These are phyloP conservation scores for Heterodera schachtii DNA, from an alignment of 1,140 invertebrate genomes.

Conservation along the genomic window DNA sequence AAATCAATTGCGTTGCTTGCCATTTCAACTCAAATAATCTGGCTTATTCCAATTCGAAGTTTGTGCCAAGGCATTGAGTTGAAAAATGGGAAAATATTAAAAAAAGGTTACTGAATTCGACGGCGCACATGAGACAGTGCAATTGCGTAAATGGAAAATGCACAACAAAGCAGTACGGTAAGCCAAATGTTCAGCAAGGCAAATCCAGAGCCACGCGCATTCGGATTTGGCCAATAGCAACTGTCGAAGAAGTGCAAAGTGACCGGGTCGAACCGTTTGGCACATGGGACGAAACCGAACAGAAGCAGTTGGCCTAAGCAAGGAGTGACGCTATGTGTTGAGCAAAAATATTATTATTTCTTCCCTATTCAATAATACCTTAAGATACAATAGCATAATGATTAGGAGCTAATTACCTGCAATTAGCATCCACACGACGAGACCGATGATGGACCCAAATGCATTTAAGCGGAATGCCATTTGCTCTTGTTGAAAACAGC, in stretches of 20 bases:
- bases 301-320: neutral
- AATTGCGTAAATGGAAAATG: neutral
- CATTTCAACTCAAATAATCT: too few species aligned
- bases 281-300: neutral
- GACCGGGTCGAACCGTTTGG: conserved; percentile 6
- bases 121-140: neutral
- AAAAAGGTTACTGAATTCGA: neutral
- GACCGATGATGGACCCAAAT: neutral
- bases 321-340: neutral
- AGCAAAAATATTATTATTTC: too few species aligned
- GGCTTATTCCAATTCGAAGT: too few species aligned
- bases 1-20: too few species aligned
- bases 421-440: neutral
- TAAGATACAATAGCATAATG: too few species aligned
- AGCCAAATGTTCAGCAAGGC: neutral
- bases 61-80: too few species aligned
- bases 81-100: too few species aligned
- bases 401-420: neutral
- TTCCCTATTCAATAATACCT: too few species aligned
- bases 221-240: neutral
- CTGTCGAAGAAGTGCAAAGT: conserved; percentile 7
- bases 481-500: neutral
- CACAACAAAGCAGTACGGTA: neutral
- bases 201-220: neutral
- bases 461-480: neutral